Evolutionary conservation across 2,888 invertebrate species (phyloP), one percentile per base, ranked within the genome.

Genomic region (Drosophila atripex): DNA sequence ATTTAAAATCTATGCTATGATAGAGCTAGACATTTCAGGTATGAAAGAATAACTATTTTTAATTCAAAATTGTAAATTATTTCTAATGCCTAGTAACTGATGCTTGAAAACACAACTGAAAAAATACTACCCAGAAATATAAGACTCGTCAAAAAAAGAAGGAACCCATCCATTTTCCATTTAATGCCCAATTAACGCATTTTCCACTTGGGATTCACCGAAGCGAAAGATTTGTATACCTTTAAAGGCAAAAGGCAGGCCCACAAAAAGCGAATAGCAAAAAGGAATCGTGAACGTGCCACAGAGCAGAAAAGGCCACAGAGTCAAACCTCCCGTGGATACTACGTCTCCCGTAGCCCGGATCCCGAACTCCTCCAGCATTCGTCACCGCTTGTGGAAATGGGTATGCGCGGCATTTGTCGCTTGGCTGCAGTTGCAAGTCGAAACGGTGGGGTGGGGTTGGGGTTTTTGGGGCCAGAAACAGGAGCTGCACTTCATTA

Each of bases 181-280:
- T 80, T 78, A 80, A 85, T 85, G 88, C 80, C 79, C 86, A 86
- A 86, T 86, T 86, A 86, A 77, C 78, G 80, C 60, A 80, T 78
- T 77, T 84, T 69, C 69, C 78, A 85, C 77, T 86, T 83, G 45
- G 83, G 64, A 74, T 52, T 65, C 75, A 73, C 66, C 77, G 75
- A 76, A 59, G 85, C 87, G 68, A 61, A 51, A 76, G 73, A 80
- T 86, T 73, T 76, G 64, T 71, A 70, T 73, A 69, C 80, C 72
- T 54, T 61, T 61, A 70, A 43, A 53, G 55, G 60, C 45, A 52
- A 59, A 73, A 47, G 59, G 43, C 54, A 21, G 28, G 45, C 54
- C 50, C 18, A 58, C 43, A 59, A 46, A 52, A 46, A 38, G 69
- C 28, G 9, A 21, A 71, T 43, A 32, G 68, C 23, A 59, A 49